Evolutionary conservation across 2,113 vertebrate genomes (phyloP).

Genomic region (Nematolebias whitei): DNA sequence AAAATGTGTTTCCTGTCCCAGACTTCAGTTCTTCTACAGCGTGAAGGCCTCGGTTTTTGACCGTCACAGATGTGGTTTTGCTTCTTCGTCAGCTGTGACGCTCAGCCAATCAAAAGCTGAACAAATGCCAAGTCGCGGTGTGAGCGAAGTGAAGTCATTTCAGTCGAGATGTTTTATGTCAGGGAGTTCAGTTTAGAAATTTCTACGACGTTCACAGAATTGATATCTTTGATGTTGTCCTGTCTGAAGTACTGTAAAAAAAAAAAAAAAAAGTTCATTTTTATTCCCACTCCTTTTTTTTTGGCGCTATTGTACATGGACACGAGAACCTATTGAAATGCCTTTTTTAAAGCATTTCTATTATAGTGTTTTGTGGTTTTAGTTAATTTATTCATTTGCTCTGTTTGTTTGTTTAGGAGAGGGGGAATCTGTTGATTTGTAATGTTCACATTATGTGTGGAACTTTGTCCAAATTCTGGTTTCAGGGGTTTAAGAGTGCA

Average conservation of each 20-base stretch:
- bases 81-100: slow-evolving; percentile 24
- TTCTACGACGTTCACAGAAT: slow-evolving; percentile 61
- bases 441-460: slow-evolving; percentile 25
- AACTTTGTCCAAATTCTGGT: slow-evolving; percentile 35
- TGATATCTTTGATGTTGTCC: slow-evolving; percentile 70
- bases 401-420: slow-evolving; percentile 45
- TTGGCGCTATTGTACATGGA: slow-evolving; percentile 47
- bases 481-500: slow-evolving; percentile 52
- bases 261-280: slow-evolving; percentile 45
- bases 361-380: slow-evolving; percentile 56
- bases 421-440: slow-evolving; percentile 34
- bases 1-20: slow-evolving; percentile 21
- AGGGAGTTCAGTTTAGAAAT: slow-evolving; percentile 70
- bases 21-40: slow-evolving; percentile 12
- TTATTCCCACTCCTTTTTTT: slow-evolving; percentile 34
- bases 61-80: not conserved
- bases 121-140: slow-evolving; percentile 63
- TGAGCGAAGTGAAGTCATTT: slow-evolving; percentile 68
- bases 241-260: slow-evolving; percentile 72
- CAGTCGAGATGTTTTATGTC: slow-evolving; percentile 64
- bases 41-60: slow-evolving; percentile 23
- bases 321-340: slow-evolving; percentile 59
- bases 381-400: slow-evolving; percentile 56
- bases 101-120: slow-evolving; percentile 31
- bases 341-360: slow-evolving; percentile 48